These are phyloP conservation scores for Rhinogobius similis DNA, from an alignment of 2,113 vertebrate species.

Conservation along the genomic window DNA sequence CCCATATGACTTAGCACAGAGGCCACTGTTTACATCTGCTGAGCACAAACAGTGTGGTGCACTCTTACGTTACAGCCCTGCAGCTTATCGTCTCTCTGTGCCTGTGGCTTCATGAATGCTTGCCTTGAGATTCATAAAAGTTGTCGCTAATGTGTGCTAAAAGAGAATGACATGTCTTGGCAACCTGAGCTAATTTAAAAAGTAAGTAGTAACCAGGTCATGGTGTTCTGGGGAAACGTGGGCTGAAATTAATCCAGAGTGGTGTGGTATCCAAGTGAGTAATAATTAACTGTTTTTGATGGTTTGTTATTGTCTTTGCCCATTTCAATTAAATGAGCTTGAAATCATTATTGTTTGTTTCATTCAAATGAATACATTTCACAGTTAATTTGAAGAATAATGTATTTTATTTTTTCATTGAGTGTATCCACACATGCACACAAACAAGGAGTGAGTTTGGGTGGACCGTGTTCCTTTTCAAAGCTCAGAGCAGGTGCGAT, in stretches of 20 bases:
- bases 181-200: constrained; percentile 30
- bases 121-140: constrained; percentile 19
- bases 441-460: background rate
- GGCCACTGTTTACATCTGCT: constrained; percentile 58
- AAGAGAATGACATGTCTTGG: constrained; percentile 34
- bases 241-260: background rate
- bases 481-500: background rate
- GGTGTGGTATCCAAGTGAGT: background rate
- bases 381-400: background rate
- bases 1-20: constrained; percentile 42
- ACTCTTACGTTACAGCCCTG: constrained; percentile 9
- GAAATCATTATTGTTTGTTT: background rate
- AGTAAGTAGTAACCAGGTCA: constrained; percentile 40
- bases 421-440: background rate
- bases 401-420: background rate
- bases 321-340: background rate
- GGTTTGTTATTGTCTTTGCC: background rate
- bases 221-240: constrained; percentile 30
- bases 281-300: background rate
- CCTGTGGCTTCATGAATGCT: constrained; percentile 1
- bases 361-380: background rate
- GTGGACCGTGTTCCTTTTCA: background rate
- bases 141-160: background rate
- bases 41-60: constrained; percentile 47
- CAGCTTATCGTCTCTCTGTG: background rate